Evolutionary conservation across 2,797 vertebrate species (phyloP).

Genomic region (Macropodus opercularis): DNA sequence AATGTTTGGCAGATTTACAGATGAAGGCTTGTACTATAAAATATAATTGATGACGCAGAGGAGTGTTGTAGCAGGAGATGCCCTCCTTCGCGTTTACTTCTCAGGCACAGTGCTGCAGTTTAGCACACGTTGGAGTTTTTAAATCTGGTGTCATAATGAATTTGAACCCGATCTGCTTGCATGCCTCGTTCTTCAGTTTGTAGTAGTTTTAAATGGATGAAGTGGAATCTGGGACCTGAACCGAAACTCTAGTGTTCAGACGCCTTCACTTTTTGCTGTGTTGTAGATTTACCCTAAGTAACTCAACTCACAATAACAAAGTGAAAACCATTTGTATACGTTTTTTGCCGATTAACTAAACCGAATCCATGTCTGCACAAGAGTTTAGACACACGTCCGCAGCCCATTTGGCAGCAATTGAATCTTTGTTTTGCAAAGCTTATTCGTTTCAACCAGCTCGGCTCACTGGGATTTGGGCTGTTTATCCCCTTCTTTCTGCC

Average conservation of each 20-base stretch:
- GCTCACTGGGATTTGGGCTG: not conserved
- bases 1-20: slow-evolving; percentile 65
- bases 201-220: not conserved
- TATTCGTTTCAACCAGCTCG: not conserved
- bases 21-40: slow-evolving; percentile 72
- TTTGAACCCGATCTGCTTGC: slow-evolving; percentile 9
- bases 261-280: not conserved
- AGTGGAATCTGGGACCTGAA: slow-evolving; percentile 1
- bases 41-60: slow-evolving; percentile 19
- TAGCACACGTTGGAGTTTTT: slow-evolving; percentile 4
- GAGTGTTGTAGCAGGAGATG: slow-evolving; percentile 12
- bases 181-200: slow-evolving; percentile 11
- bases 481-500: not conserved
- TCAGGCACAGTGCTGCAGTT: slow-evolving; percentile 41
- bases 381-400: not conserved
- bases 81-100: no score
- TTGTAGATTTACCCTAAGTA: no score
- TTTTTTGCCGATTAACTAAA: not conserved
- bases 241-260: not conserved
- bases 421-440: no score
- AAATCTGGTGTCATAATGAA: slow-evolving; percentile 9
- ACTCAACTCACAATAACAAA: not conserved
- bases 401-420: not conserved
- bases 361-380: not conserved
- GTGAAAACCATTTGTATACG: not conserved